Conservation (phyloP, 2,113 vertebrate genomes). For the Lynx canadensis region DNA sequence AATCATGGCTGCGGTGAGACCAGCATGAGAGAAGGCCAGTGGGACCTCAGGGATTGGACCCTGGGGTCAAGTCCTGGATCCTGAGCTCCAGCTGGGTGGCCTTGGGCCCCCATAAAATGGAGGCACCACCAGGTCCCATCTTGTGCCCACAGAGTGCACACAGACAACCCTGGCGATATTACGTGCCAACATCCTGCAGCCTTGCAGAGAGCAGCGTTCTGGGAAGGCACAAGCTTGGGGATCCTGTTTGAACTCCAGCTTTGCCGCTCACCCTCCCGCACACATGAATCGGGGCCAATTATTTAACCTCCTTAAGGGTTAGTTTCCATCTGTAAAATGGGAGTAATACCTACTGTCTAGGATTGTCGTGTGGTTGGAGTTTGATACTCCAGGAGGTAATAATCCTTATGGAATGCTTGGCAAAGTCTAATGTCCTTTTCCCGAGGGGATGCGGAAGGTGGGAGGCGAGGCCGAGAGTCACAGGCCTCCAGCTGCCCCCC, state of each 20-base stretch:
- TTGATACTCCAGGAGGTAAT: neutral
- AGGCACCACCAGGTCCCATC: neutral
- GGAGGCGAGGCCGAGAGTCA: neutral
- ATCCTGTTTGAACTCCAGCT: neutral
- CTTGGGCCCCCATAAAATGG: neutral
- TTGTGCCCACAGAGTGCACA: rapidly evolving
- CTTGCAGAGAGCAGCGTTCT: rapidly evolving
- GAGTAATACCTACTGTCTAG: neutral
- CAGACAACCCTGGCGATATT: neutral
- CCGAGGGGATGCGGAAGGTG: too few species aligned
- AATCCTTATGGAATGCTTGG: neutral
- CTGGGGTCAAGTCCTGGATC: neutral
- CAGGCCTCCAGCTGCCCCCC: neutral
- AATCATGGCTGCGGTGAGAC: rapidly evolving
- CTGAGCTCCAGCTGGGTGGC: neutral
- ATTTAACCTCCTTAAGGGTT: too few species aligned
- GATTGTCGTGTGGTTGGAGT: too few species aligned
- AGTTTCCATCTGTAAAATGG: neutral
- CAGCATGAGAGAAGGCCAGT: too few species aligned
- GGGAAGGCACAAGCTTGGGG: rapidly evolving
- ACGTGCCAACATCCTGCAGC: neutral
- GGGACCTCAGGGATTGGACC: too few species aligned
- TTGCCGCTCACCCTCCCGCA: neutral
- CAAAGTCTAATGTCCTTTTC: neutral
- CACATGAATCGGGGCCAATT: neutral